These are phyloP conservation scores for Heteractis magnifica DNA, from an alignment of 92 coral and sea anemone genomes.

Conservation along the genomic window DNA sequence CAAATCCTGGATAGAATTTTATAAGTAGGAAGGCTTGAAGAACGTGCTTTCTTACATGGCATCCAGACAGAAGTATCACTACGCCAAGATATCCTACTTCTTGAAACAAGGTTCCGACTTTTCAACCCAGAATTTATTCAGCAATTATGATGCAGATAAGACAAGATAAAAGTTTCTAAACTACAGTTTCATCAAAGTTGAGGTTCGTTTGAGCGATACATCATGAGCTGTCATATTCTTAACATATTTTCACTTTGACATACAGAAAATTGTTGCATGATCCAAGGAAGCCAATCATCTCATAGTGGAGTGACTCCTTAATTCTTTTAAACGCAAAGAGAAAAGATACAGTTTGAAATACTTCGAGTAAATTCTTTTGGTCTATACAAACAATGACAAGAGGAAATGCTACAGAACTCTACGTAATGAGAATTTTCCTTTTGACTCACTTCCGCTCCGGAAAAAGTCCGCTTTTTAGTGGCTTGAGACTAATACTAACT, in stretches of 20 bases:
- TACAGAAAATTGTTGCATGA: not conserved
- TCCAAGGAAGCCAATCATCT: not conserved
- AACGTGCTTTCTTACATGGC: not conserved
- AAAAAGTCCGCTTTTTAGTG: not conserved
- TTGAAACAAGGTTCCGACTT: not conserved
- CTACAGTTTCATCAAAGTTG: not conserved
- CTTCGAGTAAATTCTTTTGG: not conserved
- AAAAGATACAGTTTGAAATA: not conserved
- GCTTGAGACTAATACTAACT: not conserved
- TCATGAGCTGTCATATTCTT: too few species aligned
- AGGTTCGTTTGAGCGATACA: too few species aligned
- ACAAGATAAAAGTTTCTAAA: not conserved
- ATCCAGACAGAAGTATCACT: not conserved
- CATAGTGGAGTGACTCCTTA: not conserved
- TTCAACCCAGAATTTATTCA: not conserved
- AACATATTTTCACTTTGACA: not conserved
- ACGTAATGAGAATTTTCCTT: conserved; percentile 16
- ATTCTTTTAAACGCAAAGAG: not conserved
- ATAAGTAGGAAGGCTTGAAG: not conserved
- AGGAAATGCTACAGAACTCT: not conserved
- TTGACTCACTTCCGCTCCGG: conserved; percentile 29
- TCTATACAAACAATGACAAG: not conserved
- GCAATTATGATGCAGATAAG: not conserved
- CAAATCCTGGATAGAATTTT: not conserved
- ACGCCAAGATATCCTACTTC: not conserved